phyloP scores from a whole-genome alignment of 1,140 invertebrate genomes.

The Drosophila varians region DNA sequence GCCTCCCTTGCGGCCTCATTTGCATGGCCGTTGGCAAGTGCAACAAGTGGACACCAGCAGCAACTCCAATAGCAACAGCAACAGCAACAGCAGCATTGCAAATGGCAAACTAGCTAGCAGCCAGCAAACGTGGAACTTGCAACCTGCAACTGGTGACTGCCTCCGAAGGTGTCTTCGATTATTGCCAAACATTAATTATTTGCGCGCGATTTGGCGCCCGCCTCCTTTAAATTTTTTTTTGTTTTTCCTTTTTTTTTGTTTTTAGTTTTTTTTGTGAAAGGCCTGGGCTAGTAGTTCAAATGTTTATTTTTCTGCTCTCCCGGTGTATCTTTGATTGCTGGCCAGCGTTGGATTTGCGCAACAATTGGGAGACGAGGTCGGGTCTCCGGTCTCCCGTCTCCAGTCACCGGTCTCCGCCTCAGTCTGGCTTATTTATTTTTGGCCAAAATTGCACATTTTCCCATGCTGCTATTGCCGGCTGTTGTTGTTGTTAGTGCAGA shows the following conservation, averaged over 20 bases:
- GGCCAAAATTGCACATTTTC: conserved; percentile 82
- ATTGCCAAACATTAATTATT: conserved; percentile 82
- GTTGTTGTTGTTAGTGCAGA: conserved; percentile 33
- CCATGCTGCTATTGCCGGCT: conserved; percentile 57
- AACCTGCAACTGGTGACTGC: conserved; percentile 44
- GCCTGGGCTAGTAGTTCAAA: conserved; percentile 78
- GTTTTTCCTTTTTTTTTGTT: conserved; percentile 12
- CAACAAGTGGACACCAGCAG: neutral
- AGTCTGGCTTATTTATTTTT: conserved; percentile 81
- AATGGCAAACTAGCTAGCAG: conserved; percentile 23
- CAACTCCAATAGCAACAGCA: neutral
- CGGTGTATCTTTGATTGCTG: conserved; percentile 76
- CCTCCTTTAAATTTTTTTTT: conserved; percentile 36
- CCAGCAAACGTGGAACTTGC: conserved; percentile 21
- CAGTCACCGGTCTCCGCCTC: conserved; percentile 24
- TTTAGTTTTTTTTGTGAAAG: conserved; percentile 63
- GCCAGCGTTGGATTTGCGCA: conserved; percentile 52
- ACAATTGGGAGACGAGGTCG: conserved; percentile 68
- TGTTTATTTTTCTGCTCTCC: conserved; percentile 71
- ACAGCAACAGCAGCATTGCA: neutral
- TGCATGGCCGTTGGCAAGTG: conserved; percentile 58
- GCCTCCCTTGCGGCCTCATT: conserved; percentile 64
- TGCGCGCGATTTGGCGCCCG: conserved; percentile 58
- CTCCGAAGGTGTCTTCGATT: conserved; percentile 77
- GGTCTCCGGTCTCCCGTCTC: conserved; percentile 26